Percentiles rank a stretch among this genome's conserved stretches.
Conservation (phyloP, 2,888 invertebrate genomes). For the Geotrupes spiniger region DNA sequence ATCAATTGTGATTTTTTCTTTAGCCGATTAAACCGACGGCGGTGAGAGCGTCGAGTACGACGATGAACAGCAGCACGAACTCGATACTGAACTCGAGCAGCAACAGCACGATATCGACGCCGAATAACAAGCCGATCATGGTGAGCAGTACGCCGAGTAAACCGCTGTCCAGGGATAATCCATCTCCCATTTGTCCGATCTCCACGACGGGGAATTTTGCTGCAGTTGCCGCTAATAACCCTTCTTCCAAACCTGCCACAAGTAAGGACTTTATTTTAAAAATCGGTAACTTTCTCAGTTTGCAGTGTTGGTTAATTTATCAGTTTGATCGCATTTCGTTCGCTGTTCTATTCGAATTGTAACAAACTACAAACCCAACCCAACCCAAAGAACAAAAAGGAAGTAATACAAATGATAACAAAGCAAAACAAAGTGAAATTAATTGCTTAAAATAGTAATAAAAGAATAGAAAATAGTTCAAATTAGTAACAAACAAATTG, state of each 20-base stretch:
- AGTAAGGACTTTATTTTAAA: conserved; percentile 38
- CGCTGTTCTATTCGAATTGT: too few species aligned
- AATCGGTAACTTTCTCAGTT: background rate
- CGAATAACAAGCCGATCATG: conserved; percentile 42
- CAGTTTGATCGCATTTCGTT: too few species aligned
- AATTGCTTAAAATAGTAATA: too few species aligned
- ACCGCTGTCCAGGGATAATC: conserved; percentile 43
- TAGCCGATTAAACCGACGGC: conserved; percentile 87
- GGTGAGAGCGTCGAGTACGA: conserved; percentile 62
- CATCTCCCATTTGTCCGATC: conserved; percentile 49
- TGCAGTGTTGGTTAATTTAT: too few species aligned
- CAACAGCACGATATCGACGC: conserved; percentile 48
- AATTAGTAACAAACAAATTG: too few species aligned
- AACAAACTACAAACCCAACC: too few species aligned
- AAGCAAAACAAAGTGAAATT: too few species aligned
- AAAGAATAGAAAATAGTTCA: too few species aligned
- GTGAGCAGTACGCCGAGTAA: conserved; percentile 48
- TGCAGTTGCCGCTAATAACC: conserved; percentile 58
- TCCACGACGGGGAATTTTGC: conserved; percentile 57
- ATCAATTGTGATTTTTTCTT: conserved; percentile 45
- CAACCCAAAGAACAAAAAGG: too few species aligned
- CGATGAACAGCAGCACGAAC: conserved; percentile 52
- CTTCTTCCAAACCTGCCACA: conserved; percentile 43
- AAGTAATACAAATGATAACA: too few species aligned
- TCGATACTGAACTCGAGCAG: conserved; percentile 51